These are phyloP conservation scores for Smittia sp. DNA, from an alignment of 2,888 invertebrate genomes.

Conservation along the genomic window DNA sequence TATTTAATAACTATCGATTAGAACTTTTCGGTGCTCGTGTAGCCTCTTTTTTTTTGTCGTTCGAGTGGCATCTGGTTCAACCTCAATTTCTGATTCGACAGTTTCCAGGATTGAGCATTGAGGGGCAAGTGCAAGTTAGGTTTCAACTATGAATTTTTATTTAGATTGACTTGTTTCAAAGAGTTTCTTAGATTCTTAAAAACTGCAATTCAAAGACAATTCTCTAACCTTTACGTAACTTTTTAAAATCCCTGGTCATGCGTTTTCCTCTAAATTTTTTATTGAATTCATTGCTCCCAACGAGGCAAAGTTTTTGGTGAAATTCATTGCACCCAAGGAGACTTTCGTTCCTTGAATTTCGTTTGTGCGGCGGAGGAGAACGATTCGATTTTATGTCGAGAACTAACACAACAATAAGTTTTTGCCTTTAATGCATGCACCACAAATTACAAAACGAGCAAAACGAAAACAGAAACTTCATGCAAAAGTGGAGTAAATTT, in stretches of 20 bases:
- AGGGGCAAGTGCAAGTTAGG: too few relatives aligned
- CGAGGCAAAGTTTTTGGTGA: background rate
- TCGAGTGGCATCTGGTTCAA: conserved; percentile 7
- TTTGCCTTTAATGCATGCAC: conserved; percentile 30
- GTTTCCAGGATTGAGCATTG: background rate
- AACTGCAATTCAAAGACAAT: too few relatives aligned
- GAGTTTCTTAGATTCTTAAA: too few relatives aligned
- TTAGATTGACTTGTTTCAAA: too few relatives aligned
- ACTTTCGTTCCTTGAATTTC: background rate
- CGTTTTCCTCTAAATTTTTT: too few relatives aligned
- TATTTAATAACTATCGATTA: conserved; percentile 38
- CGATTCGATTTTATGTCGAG: conserved; percentile 7
- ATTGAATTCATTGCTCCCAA: too few relatives aligned
- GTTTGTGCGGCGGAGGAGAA: background rate
- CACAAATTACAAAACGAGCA: conserved; percentile 29
- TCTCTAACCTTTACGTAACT: too few relatives aligned
- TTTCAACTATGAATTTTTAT: too few relatives aligned
- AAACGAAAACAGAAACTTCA: background rate
- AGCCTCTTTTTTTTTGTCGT: background rate
- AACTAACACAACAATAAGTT: background rate
- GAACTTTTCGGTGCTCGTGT: background rate
- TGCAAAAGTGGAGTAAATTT: conserved; percentile 5
- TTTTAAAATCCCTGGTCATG: too few relatives aligned
- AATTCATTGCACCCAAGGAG: background rate
- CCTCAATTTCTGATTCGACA: conserved; percentile 1